Percentiles rank a stretch among this genome's conserved stretches.
Evolutionary conservation across 1,140 invertebrate species (phyloP).

Genomic region (Ips nitidus): DNA sequence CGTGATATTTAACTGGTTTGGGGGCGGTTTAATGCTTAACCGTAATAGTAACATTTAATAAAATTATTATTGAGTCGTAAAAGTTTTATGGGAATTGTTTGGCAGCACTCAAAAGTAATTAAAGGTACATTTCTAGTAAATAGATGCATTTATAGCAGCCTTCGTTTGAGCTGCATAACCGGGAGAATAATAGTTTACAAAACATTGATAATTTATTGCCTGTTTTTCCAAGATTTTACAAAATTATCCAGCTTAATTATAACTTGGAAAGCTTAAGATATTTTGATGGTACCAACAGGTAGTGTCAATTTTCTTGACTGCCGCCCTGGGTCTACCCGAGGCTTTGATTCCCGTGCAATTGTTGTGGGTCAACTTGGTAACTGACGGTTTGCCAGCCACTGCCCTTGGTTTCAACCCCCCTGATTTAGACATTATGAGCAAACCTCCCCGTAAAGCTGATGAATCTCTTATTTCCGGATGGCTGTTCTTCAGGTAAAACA

Average conservation of each 20-base stretch:
- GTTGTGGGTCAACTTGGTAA: conserved; percentile 99
- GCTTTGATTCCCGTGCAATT: conserved; percentile 99
- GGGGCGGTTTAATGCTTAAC: too few species aligned
- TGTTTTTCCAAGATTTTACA: too few species aligned
- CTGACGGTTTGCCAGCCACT: conserved; percentile 99
- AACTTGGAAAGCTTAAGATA: not conserved
- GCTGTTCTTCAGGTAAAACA: conserved; percentile 91
- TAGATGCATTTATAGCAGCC: too few species aligned
- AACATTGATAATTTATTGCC: too few species aligned
- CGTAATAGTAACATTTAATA: too few species aligned
- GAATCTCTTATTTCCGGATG: conserved; percentile 99
- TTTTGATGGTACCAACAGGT: conserved; percentile 1
- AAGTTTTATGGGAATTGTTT: too few species aligned
- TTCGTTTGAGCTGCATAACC: too few species aligned
- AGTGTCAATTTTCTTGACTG: conserved; percentile 98
- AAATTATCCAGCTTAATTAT: not conserved
- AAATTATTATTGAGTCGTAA: too few species aligned
- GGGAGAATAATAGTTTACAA: too few species aligned
- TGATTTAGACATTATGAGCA: conserved; percentile 99
- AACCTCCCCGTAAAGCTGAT: conserved; percentile 94
- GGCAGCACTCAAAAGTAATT: too few species aligned
- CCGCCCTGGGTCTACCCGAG: conserved; percentile 96
- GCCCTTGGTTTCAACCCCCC: conserved; percentile 99
- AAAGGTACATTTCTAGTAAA: too few species aligned
- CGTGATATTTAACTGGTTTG: not conserved